Evolutionary conservation across 2,797 vertebrate species (phyloP), one percentile per base, ranked within the genome.

Genomic region (Phoxinus dragarum): DNA sequence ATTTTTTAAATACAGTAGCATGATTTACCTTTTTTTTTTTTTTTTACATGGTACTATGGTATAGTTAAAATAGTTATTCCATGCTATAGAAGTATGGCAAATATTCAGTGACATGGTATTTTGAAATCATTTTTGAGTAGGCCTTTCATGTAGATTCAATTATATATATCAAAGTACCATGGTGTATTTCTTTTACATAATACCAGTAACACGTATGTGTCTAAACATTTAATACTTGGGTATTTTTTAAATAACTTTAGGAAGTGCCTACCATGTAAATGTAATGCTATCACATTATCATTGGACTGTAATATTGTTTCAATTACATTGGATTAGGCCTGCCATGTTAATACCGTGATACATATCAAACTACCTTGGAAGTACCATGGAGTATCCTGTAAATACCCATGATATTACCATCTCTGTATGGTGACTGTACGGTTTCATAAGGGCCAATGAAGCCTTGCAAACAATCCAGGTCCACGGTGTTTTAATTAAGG

Each of bases 401-500:
- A 56, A 36, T 12, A 76, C 31, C 19, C 49, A 75, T 21, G 49
- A 23, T 6, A 23, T 23, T 38, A 56, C 19, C 34, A 1, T 19
- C 17, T 3, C 42, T 47, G 17, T 34, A 67, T 0, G 1, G 7
- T 47, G 16, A 69, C 47, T 16, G 21, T 68, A 31, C 23, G 23
- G n/a, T 31, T 47, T 82, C 72, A 31, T 19, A 27, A 31, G 38
- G 68, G 64, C 67, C 21, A 31, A 14, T 2, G 12, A 42, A 82
- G 72, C 81, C 66, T 75, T 52, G 23, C 44, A 54, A 82, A 47
- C 31, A 64, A 34, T 83, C 61, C 52, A 23, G 44, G 80, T 88
- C 82, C 36, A 59, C 34, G 2, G 56, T 86, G 74, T 85, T 84
- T 85, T 90, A 90, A 88, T 88, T 86, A 87, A 86, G 67, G 42